Evolutionary conservation across 2,888 invertebrate species (phyloP).

Genomic region (Carabus problematicus): DNA sequence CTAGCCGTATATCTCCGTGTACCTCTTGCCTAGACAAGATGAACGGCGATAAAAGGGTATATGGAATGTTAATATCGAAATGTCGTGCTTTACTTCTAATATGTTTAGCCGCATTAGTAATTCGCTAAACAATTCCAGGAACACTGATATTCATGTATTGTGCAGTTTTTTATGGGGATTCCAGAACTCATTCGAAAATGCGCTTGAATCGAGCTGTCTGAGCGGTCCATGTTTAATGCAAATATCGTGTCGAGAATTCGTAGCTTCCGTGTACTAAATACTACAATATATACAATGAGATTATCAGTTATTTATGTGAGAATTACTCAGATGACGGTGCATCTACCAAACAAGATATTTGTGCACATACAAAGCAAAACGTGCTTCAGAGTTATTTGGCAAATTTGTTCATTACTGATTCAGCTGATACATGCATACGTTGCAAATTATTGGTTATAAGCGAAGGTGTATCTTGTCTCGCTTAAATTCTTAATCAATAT

Average conservation of each 20-base stretch:
- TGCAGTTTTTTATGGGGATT: too few species aligned
- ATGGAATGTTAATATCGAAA: too few species aligned
- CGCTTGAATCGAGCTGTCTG: too few species aligned
- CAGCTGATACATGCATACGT: neutral
- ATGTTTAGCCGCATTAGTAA: too few species aligned
- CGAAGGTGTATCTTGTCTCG: neutral
- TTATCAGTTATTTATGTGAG: conserved; percentile 27
- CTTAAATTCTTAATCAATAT: conserved; percentile 28
- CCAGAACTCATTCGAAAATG: too few species aligned
- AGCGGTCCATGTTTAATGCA: conserved; percentile 21
- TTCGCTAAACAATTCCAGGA: too few species aligned
- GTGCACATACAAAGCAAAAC: neutral
- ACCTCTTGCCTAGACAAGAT: neutral
- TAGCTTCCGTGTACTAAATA: conserved; percentile 16
- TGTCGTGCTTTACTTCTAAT: too few species aligned
- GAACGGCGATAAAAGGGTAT: too few species aligned
- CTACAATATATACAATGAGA: conserved; percentile 14
- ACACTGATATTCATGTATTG: too few species aligned
- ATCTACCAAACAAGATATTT: conserved; percentile 1
- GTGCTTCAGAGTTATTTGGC: conserved; percentile 21
- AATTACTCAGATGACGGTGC: conserved; percentile 18
- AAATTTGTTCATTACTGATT: conserved; percentile 24
- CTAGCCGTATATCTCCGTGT: conserved; percentile 7
- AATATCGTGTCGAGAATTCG: conserved; percentile 25
- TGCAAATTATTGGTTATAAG: conserved; percentile 9